Percentiles rank a stretch among this genome's conserved stretches.
Conservation (phyloP, 1,140 invertebrate species). For the Saccostrea cuccullata region DNA sequence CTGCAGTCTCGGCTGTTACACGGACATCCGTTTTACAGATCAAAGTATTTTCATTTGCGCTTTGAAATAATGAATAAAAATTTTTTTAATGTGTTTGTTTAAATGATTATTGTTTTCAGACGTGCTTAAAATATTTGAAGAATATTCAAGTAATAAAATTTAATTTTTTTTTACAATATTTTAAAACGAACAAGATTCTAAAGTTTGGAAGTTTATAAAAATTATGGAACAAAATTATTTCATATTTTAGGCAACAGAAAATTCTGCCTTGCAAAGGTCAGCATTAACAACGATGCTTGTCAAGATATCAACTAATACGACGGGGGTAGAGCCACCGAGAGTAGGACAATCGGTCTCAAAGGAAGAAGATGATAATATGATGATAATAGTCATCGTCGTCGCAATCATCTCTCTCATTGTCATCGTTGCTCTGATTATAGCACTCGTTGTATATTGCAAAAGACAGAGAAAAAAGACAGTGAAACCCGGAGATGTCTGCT, state of each 20-base stretch:
- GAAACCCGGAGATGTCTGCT: slow-evolving; percentile 35
- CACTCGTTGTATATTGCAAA: slow-evolving; percentile 36
- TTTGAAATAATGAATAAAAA: neutral
- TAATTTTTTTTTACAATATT: no score
- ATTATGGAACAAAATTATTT: no score
- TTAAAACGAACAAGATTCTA: no score
- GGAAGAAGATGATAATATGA: neutral
- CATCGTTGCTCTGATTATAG: slow-evolving; percentile 12
- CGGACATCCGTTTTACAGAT: neutral
- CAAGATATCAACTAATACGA: slow-evolving; percentile 14
- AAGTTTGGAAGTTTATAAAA: no score
- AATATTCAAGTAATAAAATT: no score
- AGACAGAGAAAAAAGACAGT: slow-evolving; percentile 25
- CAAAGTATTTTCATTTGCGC: neutral
- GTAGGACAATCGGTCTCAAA: neutral
- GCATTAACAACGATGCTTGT: slow-evolving; percentile 27
- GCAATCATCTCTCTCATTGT: slow-evolving; percentile 16
- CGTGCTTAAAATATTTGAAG: no score
- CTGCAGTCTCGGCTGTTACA: neutral
- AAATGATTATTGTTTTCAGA: neutral
- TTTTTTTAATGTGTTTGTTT: neutral
- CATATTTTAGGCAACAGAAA: slow-evolving; percentile 41
- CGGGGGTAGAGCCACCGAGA: neutral
- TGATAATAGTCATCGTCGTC: slow-evolving; percentile 22
- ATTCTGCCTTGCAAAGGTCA: neutral